Evolutionary conservation across 2,797 vertebrate species (phyloP), one percentile per base, ranked within the genome.

Genomic region (Xenentodon cancila): DNA sequence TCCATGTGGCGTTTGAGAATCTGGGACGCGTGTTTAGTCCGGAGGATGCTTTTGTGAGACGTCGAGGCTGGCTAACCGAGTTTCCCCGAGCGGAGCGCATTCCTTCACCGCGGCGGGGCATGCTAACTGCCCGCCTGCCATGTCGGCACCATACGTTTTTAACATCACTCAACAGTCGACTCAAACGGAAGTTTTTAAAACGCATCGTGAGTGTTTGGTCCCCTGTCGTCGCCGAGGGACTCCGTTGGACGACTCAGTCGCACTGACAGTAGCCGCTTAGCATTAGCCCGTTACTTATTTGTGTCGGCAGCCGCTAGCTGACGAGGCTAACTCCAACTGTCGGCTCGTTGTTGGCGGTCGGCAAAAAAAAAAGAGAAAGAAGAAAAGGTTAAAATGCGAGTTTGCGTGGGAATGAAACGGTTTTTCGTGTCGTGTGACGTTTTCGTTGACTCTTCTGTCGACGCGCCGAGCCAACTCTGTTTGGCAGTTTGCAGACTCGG

Each of bases 121-220:
- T 76, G 86, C 86, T 90, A 88, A 85, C 64, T 8, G 30, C 66
- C 77, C 71, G 52, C 64, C 46, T 57, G 12, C 73, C n/a, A 21
- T 15, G 12, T 32, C 68, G 7, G 63, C 21, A 21, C 5, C 8
- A 43, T 43, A 8, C 69, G n/a, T 27, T 13, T 50, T 51, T 13
- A 19, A 27, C 17, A 21, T 25, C 53, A 34, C 5, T 3, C 19
- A 64, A 71, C 62, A 48, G n/a, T 5, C 21, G 6, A 15, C 0
- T 0, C 8, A 50, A 16, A 32, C 0, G 7, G 4, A 7, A 12
- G 22, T 4, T 22, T 47, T 53, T 30, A 9, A 16, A 1, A 11
- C 0, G n/a, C 13, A 11, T 0, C 9, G 1, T n/a, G 12, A 7
- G 9, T 40, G 1, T 7, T 46, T 32, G 3, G 0, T 12, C 1